Conservation (phyloP, 2,113 vertebrate species). For the Pyxicephalus adspersus region DNA sequence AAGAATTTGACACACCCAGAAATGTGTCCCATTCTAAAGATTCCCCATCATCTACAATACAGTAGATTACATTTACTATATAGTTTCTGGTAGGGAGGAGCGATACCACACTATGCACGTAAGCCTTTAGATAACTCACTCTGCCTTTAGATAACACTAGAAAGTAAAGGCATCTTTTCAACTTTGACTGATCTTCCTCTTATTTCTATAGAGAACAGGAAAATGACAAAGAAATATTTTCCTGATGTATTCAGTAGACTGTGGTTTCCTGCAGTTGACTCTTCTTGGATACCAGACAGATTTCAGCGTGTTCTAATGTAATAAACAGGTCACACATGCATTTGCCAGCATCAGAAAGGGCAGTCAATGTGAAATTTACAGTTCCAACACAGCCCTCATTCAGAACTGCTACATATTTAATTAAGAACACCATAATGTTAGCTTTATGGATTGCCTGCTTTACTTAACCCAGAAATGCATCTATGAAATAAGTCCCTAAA, state of each 20-base stretch:
- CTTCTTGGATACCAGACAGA: neutral
- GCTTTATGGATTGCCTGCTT: neutral
- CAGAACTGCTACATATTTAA: neutral
- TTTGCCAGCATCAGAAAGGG: neutral
- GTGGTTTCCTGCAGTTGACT: neutral
- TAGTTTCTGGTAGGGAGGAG: too few species aligned
- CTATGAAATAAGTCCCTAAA: neutral
- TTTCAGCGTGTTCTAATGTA: neutral
- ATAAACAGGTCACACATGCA: conserved; percentile 19
- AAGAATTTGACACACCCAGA: too few species aligned
- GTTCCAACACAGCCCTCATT: too few species aligned
- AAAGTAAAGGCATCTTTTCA: too few species aligned
- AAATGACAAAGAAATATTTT: conserved; percentile 20
- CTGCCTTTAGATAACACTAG: too few species aligned
- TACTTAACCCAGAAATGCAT: too few species aligned
- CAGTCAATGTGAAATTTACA: neutral
- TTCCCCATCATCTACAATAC: too few species aligned
- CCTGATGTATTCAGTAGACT: conserved; percentile 27
- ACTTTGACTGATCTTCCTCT: neutral
- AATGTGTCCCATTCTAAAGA: too few species aligned
- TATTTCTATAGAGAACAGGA: neutral
- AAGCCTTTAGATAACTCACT: too few species aligned
- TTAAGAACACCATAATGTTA: neutral
- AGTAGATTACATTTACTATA: too few species aligned
- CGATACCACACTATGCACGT: too few species aligned